Percentiles rank a stretch among this genome's conserved stretches.
Evolutionary conservation across 2,113 vertebrate species (phyloP).

Genomic region (Halcyon senegalensis): DNA sequence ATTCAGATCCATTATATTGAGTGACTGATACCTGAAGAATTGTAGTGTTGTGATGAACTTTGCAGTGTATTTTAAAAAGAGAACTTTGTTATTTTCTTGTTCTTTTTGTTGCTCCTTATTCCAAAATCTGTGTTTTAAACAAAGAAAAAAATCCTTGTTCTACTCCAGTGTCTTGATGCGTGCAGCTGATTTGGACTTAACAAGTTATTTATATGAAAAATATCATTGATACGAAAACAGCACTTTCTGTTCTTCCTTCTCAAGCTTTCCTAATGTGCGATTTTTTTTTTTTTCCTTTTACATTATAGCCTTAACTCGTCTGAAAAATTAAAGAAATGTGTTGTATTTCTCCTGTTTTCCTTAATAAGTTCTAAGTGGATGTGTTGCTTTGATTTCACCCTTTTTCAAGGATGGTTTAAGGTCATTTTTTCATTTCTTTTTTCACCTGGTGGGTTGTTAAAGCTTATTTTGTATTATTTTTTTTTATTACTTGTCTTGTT

Average conservation of each 20-base stretch:
- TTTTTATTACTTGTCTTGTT: not conserved
- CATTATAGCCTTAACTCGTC: not conserved
- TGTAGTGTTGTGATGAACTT: not conserved
- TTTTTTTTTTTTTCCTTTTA: not conserved
- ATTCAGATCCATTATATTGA: not conserved
- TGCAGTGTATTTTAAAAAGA: not conserved
- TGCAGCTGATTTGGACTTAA: not conserved
- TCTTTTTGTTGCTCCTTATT: not conserved
- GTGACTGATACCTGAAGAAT: not conserved
- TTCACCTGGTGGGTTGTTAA: not conserved
- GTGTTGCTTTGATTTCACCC: not conserved
- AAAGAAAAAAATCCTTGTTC: not conserved
- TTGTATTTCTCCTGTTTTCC: not conserved
- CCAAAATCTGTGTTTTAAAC: not conserved
- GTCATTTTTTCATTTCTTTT: not conserved
- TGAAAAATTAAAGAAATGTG: not conserved
- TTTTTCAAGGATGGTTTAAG: not conserved
- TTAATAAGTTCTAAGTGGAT: not conserved
- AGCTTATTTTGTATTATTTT: not conserved
- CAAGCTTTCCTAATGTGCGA: not conserved
- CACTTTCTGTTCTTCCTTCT: not conserved
- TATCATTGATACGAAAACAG: not conserved
- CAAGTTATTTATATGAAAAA: not conserved
- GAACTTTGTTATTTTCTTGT: not conserved
- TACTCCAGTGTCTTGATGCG: not conserved